Percentiles rank a stretch among this genome's conserved stretches.
These are phyloP conservation scores for Grammomys surdaster DNA, from an alignment of 2,113 vertebrate genomes.

Conservation along the genomic window DNA sequence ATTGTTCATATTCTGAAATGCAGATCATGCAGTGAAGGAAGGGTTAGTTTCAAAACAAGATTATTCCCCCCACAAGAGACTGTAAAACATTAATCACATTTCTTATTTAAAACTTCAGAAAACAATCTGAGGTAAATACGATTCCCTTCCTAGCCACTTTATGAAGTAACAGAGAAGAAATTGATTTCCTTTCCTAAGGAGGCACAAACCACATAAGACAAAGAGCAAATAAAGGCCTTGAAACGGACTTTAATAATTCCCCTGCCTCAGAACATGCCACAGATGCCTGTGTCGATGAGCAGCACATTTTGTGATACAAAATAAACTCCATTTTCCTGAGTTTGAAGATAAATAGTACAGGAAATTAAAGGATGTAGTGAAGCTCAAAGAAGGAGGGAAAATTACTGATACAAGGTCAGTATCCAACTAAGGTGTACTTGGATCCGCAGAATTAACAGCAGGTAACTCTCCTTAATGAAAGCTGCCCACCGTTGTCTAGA, in stretches of 20 bases:
- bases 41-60: constrained; percentile 54
- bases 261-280: constrained; percentile 25
- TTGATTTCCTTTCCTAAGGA: constrained; percentile 67
- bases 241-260: constrained; percentile 48
- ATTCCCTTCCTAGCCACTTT: constrained; percentile 46
- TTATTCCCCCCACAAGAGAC: not conserved
- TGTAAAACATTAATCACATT: constrained; percentile 54
- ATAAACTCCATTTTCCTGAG: constrained; percentile 55
- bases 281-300: constrained; percentile 50
- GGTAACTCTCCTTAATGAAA: constrained; percentile 54
- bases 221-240: constrained; percentile 50
- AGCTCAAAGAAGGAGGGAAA: constrained; percentile 66
- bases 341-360: constrained; percentile 49
- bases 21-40: not conserved
- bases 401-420: not conserved
- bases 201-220: constrained; percentile 51
- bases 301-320: constrained; percentile 49
- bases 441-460: not conserved
- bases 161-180: constrained; percentile 63
- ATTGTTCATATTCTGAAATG: constrained; percentile 44
- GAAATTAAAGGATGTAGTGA: constrained; percentile 73
- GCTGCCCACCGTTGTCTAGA: not conserved
- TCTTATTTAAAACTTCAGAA: constrained; percentile 73
- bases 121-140: constrained; percentile 35
- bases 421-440: constrained; percentile 42